Evolutionary conservation across 2,113 vertebrate genomes (phyloP), one percentile per base, ranked within the genome.

Genomic region (Gymnogyps californianus): DNA sequence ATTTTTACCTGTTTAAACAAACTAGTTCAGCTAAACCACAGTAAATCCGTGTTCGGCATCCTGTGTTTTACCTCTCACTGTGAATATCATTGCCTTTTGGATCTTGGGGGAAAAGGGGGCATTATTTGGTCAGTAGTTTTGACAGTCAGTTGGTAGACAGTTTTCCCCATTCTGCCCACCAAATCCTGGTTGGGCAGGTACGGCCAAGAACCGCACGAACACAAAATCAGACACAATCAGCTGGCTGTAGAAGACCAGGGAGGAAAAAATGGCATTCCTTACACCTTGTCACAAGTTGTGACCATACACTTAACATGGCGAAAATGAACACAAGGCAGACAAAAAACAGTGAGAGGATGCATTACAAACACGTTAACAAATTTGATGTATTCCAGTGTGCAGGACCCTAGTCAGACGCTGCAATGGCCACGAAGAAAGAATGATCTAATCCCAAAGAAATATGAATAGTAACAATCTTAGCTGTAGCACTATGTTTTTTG

Each of bases 161-260:
- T 40, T 29, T 82, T 72, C n/a, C 58, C 64, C 9, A n/a, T 49
- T 44, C 57, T 55, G 28, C 32, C 36, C 31, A 58, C 29, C 36
- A 54, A 58, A 44, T n/a, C 29, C 65, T 66, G 20, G 10, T 16
- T 64, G 64, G 20, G 32, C 42, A 57, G 26, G 15, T 51, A 57
- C 0, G 0, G 29, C 15, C 36, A 64, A 67, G 34, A 80, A 52
- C 15, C 3, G 3, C 1, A 1, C 0, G 1, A 69, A 62, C 32
- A 58, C 34, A 64, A 65, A 64, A 38, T 16, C 21, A 52, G 16
- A 49, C 15, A 38, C 19, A 29, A 42, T 32, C 51, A 77, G 13
- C 13, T 58, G 31, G 7, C 19, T 64, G 13, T 38, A 9, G 26
- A 84, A 61, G 40, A 77, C 40, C 32, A n/a, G 28, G 62, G 26